Evolutionary conservation across 2,113 vertebrate species (phyloP).

Genomic region (Erpornis zantholeuca): DNA sequence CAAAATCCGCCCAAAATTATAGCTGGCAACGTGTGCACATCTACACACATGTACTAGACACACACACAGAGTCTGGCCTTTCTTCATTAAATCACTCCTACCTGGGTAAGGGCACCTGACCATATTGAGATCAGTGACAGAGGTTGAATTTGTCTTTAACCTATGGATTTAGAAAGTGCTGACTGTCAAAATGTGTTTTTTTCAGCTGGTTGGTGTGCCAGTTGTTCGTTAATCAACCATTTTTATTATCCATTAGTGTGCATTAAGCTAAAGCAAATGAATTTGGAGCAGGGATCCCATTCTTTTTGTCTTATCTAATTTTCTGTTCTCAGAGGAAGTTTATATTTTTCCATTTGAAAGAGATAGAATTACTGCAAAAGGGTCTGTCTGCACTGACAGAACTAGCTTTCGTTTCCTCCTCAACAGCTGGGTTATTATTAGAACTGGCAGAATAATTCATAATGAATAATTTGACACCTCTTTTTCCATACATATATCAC

Average conservation of each 20-base stretch:
- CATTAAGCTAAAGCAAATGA: slow-evolving; percentile 52
- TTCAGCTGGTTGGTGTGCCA: neutral
- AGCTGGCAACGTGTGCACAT: no score
- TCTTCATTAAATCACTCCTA: neutral
- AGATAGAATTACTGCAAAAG: slow-evolving; percentile 49
- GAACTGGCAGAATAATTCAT: slow-evolving; percentile 63
- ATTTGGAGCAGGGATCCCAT: slow-evolving; percentile 44
- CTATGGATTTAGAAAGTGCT: slow-evolving; percentile 20
- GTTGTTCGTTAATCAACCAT: slow-evolving; percentile 42
- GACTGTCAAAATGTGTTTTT: slow-evolving; percentile 52
- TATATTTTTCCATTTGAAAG: slow-evolving; percentile 40
- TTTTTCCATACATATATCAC: slow-evolving; percentile 36
- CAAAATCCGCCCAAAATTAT: neutral
- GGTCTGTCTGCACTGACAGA: slow-evolving; percentile 17
- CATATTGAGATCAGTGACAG: neutral
- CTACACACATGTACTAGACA: neutral
- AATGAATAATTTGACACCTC: slow-evolving; percentile 60
- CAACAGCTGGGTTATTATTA: slow-evolving; percentile 53
- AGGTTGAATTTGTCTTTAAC: slow-evolving; percentile 34
- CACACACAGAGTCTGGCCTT: neutral
- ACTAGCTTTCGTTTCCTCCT: neutral
- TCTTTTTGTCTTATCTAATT: slow-evolving; percentile 66
- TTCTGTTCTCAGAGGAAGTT: slow-evolving; percentile 58
- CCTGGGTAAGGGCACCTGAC: neutral
- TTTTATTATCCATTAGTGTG: slow-evolving; percentile 67